Conservation (phyloP, 2,113 vertebrate species). For the Corapipo altera region DNA sequence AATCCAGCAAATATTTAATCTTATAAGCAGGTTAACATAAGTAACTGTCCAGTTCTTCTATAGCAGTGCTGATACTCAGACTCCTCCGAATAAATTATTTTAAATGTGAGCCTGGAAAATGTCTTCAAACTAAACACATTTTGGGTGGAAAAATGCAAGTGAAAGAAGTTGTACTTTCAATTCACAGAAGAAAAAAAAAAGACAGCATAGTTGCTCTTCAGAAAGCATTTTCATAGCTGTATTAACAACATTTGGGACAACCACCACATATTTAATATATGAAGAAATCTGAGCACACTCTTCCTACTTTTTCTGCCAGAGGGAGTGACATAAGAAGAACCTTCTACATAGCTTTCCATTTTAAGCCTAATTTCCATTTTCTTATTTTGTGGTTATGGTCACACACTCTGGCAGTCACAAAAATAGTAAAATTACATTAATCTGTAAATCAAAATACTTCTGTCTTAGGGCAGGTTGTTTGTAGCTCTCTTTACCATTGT, state of each 20-base stretch:
- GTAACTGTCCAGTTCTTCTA: background rate
- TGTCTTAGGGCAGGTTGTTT: background rate
- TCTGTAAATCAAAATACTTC: background rate
- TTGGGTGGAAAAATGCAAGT: background rate
- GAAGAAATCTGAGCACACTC: slow-evolving; percentile 22
- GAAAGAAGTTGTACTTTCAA: background rate
- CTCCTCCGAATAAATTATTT: background rate
- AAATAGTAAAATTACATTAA: background rate
- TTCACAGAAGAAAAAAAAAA: background rate
- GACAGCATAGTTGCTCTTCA: background rate
- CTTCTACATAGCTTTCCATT: slow-evolving; percentile 37
- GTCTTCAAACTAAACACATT: background rate
- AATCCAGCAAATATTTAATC: background rate
- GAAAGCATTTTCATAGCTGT: background rate
- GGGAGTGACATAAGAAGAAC: slow-evolving; percentile 26
- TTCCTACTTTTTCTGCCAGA: slow-evolving; percentile 30
- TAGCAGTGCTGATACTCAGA: background rate
- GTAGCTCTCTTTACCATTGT: background rate
- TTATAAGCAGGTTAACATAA: background rate
- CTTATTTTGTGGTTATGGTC: slow-evolving; percentile 16
- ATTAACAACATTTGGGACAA: slow-evolving; percentile 19
- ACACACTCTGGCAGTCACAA: background rate
- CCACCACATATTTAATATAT: slow-evolving; percentile 15
- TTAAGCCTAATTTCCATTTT: slow-evolving; percentile 35
- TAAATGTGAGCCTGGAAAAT: background rate